Percentiles rank a stretch among this genome's conserved stretches.
Evolutionary conservation across 2,113 vertebrate species (phyloP).

Genomic region (Siphamia tubifer): DNA sequence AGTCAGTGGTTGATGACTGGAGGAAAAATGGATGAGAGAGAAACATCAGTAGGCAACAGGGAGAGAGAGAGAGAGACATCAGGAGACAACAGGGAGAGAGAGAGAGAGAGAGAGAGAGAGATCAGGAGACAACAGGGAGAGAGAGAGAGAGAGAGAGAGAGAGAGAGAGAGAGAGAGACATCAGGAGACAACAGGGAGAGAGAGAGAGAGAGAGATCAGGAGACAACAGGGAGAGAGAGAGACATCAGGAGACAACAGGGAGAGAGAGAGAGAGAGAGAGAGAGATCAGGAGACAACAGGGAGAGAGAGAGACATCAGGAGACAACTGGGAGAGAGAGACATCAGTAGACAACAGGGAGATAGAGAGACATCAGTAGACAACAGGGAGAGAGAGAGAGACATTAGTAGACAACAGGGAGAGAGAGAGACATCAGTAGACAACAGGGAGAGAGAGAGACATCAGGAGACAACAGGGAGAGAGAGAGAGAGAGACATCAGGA

Average conservation of each 20-base stretch:
- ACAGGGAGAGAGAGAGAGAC: constrained; percentile 34
- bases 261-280: too few species aligned
- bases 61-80: constrained; percentile 39
- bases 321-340: constrained; percentile 50
- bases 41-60: constrained; percentile 43
- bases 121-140: constrained; percentile 30
- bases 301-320: too few species aligned
- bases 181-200: constrained; percentile 27
- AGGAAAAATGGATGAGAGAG: constrained; percentile 35
- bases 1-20: constrained; percentile 61
- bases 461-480: constrained; percentile 23
- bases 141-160: too few species aligned
- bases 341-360: constrained; percentile 29
- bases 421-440: constrained; percentile 50
- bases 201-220: constrained; percentile 52
- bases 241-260: constrained; percentile 40
- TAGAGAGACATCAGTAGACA: constrained; percentile 50
- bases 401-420: constrained; percentile 28
- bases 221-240: constrained; percentile 26
- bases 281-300: constrained; percentile 44
- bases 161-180: constrained; percentile 50
- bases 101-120: constrained; percentile 44
- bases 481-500: constrained; percentile 52
- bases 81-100: constrained; percentile 11
- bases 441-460: constrained; percentile 40